phyloP scores from a whole-genome alignment of 2,888 invertebrate genomes.

The Odontocolon sp. region DNA sequence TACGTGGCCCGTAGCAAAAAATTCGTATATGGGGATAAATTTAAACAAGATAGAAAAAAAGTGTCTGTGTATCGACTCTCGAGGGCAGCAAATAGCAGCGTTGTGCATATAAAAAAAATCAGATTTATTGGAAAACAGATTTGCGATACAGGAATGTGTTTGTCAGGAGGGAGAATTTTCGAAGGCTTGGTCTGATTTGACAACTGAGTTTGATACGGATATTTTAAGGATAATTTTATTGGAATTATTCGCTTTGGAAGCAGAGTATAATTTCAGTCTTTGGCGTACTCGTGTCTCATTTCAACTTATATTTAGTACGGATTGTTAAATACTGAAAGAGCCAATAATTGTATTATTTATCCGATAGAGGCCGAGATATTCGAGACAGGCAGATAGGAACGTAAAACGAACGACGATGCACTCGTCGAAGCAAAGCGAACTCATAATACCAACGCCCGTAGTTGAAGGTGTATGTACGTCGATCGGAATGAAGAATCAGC shows the following conservation, averaged over 20 bases:
- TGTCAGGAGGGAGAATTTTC: constrained; percentile 14
- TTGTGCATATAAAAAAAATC: not conserved
- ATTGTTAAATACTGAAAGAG: no score
- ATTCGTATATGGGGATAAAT: constrained; percentile 18
- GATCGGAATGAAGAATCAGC: constrained; percentile 36
- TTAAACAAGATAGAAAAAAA: constrained; percentile 16
- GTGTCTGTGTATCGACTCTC: not conserved
- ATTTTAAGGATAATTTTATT: not conserved
- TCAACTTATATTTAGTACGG: no score
- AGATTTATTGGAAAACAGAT: not conserved
- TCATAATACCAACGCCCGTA: constrained; percentile 2
- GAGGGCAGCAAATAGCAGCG: not conserved
- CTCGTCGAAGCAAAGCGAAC: not conserved
- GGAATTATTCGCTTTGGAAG: not conserved
- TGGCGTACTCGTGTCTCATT: no score
- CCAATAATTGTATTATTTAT: no score
- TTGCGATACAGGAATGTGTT: not conserved
- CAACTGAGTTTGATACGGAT: not conserved
- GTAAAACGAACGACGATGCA: constrained; percentile 1
- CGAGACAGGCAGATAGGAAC: not conserved
- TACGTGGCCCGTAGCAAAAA: not conserved
- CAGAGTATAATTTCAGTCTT: no score
- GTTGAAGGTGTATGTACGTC: not conserved
- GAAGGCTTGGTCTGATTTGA: not conserved
- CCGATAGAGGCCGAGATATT: no score